These are phyloP conservation scores for Cybosia mesomella DNA, from an alignment of 2,888 invertebrate genomes.

Conservation along the genomic window DNA sequence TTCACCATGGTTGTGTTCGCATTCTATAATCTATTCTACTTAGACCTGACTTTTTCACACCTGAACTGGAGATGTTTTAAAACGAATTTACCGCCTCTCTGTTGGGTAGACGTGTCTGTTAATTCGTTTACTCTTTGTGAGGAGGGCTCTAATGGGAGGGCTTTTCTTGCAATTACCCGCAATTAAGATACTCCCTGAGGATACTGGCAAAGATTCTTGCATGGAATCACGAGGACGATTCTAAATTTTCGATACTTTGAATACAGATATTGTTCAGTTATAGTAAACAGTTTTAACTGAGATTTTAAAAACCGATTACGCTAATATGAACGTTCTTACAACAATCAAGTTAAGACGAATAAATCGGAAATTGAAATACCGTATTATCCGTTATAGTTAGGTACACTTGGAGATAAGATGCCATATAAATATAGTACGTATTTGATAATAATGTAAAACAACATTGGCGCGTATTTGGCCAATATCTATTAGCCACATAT, in stretches of 20 bases:
- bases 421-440: slow-evolving; percentile 11
- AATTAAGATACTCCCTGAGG: slow-evolving; percentile 80
- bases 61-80: slow-evolving; percentile 78
- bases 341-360: slow-evolving; percentile 38
- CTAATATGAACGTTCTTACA: slow-evolving; percentile 49
- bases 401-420: neutral
- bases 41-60: slow-evolving; percentile 80
- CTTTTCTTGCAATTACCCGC: slow-evolving; percentile 83
- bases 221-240: slow-evolving; percentile 52
- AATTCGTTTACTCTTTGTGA: slow-evolving; percentile 84
- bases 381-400: slow-evolving; percentile 22
- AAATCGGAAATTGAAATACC: slow-evolving; percentile 43
- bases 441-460: too few relatives aligned
- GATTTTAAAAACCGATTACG: slow-evolving; percentile 60
- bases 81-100: slow-evolving; percentile 79
- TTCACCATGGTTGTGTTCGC: slow-evolving; percentile 54
- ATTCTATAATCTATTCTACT: slow-evolving; percentile 79
- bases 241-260: slow-evolving; percentile 55
- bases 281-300: slow-evolving; percentile 54
- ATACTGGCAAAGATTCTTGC: slow-evolving; percentile 59
- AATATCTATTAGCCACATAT: too few relatives aligned
- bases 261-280: slow-evolving; percentile 48
- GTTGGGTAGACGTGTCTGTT: slow-evolving; percentile 74
- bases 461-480: too few relatives aligned
- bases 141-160: slow-evolving; percentile 76